Base-by-base conservation (phyloP, 2,888 invertebrate species). In the Eucera pruinosa region DNA sequence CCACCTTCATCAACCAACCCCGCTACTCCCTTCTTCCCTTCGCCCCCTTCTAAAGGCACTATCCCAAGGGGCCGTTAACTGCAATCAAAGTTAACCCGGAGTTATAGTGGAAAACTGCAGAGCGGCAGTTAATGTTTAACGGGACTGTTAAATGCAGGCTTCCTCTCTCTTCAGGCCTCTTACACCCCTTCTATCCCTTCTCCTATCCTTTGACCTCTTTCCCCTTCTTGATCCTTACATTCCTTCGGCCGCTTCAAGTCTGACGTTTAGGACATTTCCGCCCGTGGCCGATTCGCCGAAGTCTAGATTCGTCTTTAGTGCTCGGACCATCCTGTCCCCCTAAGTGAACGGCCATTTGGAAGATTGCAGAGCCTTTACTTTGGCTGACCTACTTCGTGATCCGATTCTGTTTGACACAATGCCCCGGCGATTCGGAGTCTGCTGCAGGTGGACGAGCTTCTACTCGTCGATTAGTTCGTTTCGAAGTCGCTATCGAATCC, bases 61-160 rank as follows among this genome's bases (percentile, higher is more conserved):
- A 88, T 89, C 85, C 89, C 88, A 84, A 81, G 89, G 86, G 89
- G 87, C 89, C 89, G 89, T 90, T 90, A 89, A 87, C 88, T 91
- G 88, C 91, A 91, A 92, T 91, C 91, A 91, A 91, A 91, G 90
- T 91, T 91, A 90, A 90, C 88, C 88, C 87, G 83, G 86, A 90
- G 89, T 90, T 90, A 90, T 88, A 88, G 87, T 66, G 84, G 87
- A 88, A 89, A 90, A 90, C 87, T 90, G 87, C 83, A 85, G 88
- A 87, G 84, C 87, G 88, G 88, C 88, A 89, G 89, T 91, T 91
- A 90, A 91, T 91, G 89, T 91, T 91, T 90, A 89, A 91, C 89
- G 90, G 89, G 86, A 86, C 87, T 90, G 90, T 91, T 91, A 91
- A 91, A 90, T 87, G 87, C 89, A 90, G 88, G 82, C 76, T 78